These are phyloP conservation scores for Myotis vivesi DNA, from an alignment of 2,797 vertebrate genomes.

Conservation along the genomic window DNA sequence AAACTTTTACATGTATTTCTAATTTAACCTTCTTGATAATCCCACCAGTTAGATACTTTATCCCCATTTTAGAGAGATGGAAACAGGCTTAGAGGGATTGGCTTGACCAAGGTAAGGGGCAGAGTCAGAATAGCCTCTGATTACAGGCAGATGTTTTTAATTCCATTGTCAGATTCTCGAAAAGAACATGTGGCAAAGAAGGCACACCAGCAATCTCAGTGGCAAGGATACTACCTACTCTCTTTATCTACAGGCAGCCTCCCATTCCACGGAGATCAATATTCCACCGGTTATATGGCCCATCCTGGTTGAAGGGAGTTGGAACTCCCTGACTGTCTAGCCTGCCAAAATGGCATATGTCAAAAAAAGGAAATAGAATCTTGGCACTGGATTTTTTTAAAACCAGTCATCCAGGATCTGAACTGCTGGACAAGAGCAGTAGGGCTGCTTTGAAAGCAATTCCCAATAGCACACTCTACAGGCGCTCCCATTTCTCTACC, in stretches of 20 bases:
- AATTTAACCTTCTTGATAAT: background rate
- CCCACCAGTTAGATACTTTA: background rate
- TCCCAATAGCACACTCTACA: fast-evolving
- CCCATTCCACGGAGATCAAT: background rate
- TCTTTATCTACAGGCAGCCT: background rate
- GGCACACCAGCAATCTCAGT: background rate
- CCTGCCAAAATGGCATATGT: background rate
- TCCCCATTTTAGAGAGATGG: background rate
- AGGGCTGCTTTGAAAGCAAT: background rate
- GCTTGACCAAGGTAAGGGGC: background rate
- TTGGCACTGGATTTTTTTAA: background rate
- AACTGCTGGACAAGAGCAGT: background rate
- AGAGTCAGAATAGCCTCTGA: background rate
- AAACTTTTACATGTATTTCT: background rate
- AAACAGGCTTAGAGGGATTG: background rate
- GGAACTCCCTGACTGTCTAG: background rate
- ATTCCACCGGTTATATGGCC: fast-evolving
- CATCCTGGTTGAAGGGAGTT: background rate
- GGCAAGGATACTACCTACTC: background rate
- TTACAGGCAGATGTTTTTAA: background rate
- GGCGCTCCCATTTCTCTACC: constrained; percentile 80
- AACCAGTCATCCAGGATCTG: background rate
- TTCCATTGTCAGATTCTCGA: background rate
- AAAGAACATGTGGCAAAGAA: background rate
- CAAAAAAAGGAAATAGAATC: background rate